These are phyloP conservation scores for Trachelus tabidus DNA, from an alignment of 2,888 invertebrate species.

Conservation along the genomic window DNA sequence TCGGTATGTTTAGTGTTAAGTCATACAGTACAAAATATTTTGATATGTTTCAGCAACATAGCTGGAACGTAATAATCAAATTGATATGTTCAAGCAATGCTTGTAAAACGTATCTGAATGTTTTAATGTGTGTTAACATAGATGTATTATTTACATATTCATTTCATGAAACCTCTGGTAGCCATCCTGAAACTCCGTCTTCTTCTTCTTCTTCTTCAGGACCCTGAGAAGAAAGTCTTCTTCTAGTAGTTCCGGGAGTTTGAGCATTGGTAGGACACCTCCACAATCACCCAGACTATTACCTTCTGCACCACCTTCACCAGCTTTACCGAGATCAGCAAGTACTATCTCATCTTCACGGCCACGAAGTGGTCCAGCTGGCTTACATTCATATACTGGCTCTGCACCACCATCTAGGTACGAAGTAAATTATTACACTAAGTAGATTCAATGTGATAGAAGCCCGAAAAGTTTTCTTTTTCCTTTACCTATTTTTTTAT, in stretches of 20 bases:
- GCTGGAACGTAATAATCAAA: too few relatives aligned
- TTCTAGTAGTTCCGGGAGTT: conserved; percentile 58
- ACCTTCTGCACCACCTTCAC: conserved; percentile 62
- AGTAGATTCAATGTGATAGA: neutral
- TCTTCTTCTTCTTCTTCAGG: conserved; percentile 35
- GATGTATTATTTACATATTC: neutral
- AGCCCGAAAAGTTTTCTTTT: neutral
- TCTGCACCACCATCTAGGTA: conserved; percentile 79
- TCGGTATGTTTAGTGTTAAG: too few relatives aligned
- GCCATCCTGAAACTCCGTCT: neutral
- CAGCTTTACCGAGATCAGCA: conserved; percentile 67
- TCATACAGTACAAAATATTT: neutral
- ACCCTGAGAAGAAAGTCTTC: conserved; percentile 61
- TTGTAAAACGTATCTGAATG: neutral
- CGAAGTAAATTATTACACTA: neutral
- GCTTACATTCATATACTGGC: conserved; percentile 81
- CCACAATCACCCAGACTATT: conserved; percentile 62
- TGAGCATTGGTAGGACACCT: conserved; percentile 65
- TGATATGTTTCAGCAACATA: too few relatives aligned
- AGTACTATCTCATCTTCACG: conserved; percentile 65
- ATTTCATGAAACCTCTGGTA: neutral
- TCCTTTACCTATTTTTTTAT: conserved; percentile 6
- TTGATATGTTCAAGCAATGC: too few relatives aligned
- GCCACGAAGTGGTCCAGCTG: conserved; percentile 82
- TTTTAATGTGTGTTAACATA: too few relatives aligned